A percentile compares a stretch with the other conserved stretches of the same genome.
Evolutionary conservation across 2,113 vertebrate species (phyloP).

Genomic region (Phoxinus phoxinus): DNA sequence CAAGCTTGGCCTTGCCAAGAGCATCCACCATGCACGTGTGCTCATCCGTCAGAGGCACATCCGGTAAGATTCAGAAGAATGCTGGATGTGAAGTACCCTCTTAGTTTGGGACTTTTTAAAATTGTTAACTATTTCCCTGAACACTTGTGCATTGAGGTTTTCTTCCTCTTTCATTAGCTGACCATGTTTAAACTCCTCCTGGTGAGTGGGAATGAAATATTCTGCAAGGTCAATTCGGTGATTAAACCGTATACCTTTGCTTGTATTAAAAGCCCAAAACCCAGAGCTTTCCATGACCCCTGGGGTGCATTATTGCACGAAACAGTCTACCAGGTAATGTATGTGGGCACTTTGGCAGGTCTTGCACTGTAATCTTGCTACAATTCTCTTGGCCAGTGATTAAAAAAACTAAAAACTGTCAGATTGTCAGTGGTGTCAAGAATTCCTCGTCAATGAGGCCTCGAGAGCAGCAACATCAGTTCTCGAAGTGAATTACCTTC

Average conservation of each 20-base stretch:
- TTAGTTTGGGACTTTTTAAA: background rate
- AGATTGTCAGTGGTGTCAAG: constrained; percentile 67
- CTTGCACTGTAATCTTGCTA: background rate
- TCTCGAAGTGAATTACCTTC: background rate
- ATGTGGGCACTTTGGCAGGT: background rate
- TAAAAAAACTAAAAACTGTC: constrained; percentile 43
- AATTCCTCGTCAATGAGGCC: constrained; percentile 75
- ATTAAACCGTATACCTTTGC: constrained; percentile 89
- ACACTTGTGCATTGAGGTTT: constrained; percentile 57
- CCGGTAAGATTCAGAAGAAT: constrained; percentile 74
- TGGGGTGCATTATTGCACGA: constrained; percentile 19
- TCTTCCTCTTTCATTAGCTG: constrained; percentile 76
- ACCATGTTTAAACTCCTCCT: constrained; percentile 61
- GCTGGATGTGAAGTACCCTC: background rate
- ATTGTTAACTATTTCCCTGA: background rate
- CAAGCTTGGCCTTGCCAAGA: constrained; percentile 91
- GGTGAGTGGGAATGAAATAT: constrained; percentile 66
- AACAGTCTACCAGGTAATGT: constrained; percentile 54
- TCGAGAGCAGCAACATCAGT: background rate
- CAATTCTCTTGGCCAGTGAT: constrained; percentile 59
- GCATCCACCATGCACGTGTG: constrained; percentile 90
- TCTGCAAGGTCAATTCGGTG: constrained; percentile 91
- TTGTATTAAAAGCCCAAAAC: constrained; percentile 69
- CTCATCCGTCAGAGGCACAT: constrained; percentile 95
- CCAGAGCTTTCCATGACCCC: constrained; percentile 69